Base-by-base conservation (phyloP, 2,797 vertebrate species). In the Mus minutoides region DNA sequence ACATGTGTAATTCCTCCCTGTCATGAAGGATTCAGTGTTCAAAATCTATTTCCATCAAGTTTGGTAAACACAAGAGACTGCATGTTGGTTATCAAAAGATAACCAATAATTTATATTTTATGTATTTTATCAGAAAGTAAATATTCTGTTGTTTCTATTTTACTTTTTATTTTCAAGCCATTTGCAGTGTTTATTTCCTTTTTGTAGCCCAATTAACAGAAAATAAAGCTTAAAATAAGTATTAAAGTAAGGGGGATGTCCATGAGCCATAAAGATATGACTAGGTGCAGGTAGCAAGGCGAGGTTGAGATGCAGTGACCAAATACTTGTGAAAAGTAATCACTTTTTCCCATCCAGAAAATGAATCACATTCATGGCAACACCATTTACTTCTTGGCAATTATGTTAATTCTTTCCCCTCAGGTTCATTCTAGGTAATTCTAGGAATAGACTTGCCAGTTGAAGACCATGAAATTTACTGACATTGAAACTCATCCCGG, bases 81-180 rank as follows among this genome's bases (percentile, higher is more conserved):
- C 16, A 6, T 85, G 9, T 76, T 92, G 93, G 88, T 88, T 87
- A 94, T 85, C 24, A 80, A 89, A 96, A 85, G 43, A 14, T 29
- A 87, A 89, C 49, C 92, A 75, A 1, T 91, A 22, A 87, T 91
- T 92, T 94, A 49, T 89, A 75, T 26, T 96, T 97, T 88, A 75
- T 40, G n/a, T 92, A 2, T 83, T 96, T 93, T 96, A 88, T 79
- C 17, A 67, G 58, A 69, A 95, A 52, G 26, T 52, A 92, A 95
- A 82, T 88, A 95, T 49, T 92, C 0, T 93, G 40, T 88, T 87
- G 80, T 8, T n/a, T 1, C 2, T 62, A 91, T 89, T 4, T 26
- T 0, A 2, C 60, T 92, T 96, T 90, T 62, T 29, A 9, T 88
- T 78, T 86, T 88, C 13, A 91, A 26, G 52, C 37, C 84, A 29